Evolutionary conservation across 2,888 invertebrate species (phyloP), one percentile per base, ranked within the genome.

Genomic region (Chrysotoxum bicinctum): DNA sequence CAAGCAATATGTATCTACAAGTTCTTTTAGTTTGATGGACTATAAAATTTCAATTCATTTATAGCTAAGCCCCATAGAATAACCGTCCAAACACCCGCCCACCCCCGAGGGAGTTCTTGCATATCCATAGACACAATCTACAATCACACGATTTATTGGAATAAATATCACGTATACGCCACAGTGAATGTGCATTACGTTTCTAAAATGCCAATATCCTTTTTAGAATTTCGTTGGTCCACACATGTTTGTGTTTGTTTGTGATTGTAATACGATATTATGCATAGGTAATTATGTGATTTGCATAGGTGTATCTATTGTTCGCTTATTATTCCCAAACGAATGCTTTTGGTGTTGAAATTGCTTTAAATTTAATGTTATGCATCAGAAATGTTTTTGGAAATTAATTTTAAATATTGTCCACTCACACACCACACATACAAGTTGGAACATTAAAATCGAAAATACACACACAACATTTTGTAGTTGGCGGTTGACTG

Each of bases 81-180:
- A 26, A 7, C 26, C 2, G 7, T 7, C 26, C 26, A 7, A 26
- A 26, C 7, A 5, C 9, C 1, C 14, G 7, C 12, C 10, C 0
- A 8, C 19, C 21, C 69, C 37, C 9, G 1, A 43, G 43, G 14
- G 16, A 77, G 35, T 66, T 56, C 37, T 66, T 50, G 68, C 68
- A 73, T 54, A 77, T 12, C 2, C 7, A 1, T 9, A 56, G 5
- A 58, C 82, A 19, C 69, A 69, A 82, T 82, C 68, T 30, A 14
- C 45, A 64, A 40, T 62, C 40, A 40, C 8, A 56, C 69, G 74
- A 64, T 78, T 74, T 37, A 74, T 78, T 83, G 78, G 43, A 68
- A 78, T 74, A 83, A 74, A 83, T 64, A 69, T 48, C 62, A 73
- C 74, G 54, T 73, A 74, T 74, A 78, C 73, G 62, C 73, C 73